Evolutionary conservation across 2,888 invertebrate genomes (phyloP).

Genomic region (Platynereis dumerilii): DNA sequence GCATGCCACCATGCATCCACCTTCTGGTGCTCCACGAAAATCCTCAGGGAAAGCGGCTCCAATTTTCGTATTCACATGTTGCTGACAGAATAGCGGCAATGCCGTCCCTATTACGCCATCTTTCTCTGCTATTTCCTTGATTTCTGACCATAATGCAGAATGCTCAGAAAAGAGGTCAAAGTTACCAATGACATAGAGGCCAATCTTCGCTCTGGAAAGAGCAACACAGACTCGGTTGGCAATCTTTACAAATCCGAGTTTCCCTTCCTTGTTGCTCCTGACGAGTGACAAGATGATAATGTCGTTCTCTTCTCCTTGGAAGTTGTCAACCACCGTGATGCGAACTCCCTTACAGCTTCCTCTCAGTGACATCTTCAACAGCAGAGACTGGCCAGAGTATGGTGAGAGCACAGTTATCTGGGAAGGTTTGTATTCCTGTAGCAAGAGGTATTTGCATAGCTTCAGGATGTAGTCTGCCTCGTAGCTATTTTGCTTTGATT

Average conservation of each 20-base stretch:
- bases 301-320: slow-evolving; percentile 62
- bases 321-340: slow-evolving; percentile 55
- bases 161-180: slow-evolving; percentile 37
- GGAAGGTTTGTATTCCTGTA: slow-evolving; percentile 50
- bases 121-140: slow-evolving; percentile 13
- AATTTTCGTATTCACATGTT: slow-evolving; percentile 40
- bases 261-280: slow-evolving; percentile 50
- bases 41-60: slow-evolving; percentile 17
- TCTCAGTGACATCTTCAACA: slow-evolving; percentile 45
- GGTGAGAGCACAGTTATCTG: slow-evolving; percentile 59
- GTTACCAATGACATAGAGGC: slow-evolving; percentile 60
- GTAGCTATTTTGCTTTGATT: slow-evolving; percentile 51
- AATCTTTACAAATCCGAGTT: slow-evolving; percentile 56
- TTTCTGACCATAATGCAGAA: slow-evolving; percentile 29
- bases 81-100: slow-evolving; percentile 43
- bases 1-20: slow-evolving; percentile 71
- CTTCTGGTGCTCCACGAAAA: slow-evolving; percentile 50
- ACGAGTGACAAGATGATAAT: slow-evolving; percentile 60
- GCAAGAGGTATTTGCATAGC: slow-evolving; percentile 51
- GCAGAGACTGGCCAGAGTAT: slow-evolving; percentile 53
- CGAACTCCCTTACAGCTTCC: slow-evolving; percentile 42
- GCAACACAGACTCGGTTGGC: slow-evolving; percentile 60
- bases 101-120: slow-evolving; percentile 10
- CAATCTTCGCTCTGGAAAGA: slow-evolving; percentile 58
- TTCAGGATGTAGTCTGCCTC: slow-evolving; percentile 52